These are phyloP conservation scores for Myanophis thanlyinensis DNA, from an alignment of 2,113 vertebrate genomes.

Conservation along the genomic window DNA sequence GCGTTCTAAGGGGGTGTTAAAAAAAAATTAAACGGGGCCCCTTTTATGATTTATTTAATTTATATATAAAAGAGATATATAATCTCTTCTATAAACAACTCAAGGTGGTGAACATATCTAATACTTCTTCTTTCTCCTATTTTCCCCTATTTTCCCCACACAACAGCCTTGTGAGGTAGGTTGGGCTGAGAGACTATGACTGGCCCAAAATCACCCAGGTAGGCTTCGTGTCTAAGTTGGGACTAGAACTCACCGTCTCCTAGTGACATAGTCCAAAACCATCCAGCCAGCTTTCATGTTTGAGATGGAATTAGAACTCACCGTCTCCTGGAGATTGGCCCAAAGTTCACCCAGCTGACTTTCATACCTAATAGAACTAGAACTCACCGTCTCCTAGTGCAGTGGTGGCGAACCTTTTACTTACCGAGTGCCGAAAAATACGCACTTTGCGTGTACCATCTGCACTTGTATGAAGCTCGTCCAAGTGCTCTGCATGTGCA, in stretches of 20 bases:
- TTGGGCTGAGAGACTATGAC: neutral
- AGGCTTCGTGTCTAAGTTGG: neutral
- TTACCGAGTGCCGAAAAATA: no score
- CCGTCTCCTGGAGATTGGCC: no score
- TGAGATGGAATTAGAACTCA: no score
- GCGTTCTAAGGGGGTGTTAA: neutral
- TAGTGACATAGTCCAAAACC: neutral
- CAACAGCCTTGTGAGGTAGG: neutral
- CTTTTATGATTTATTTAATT: neutral
- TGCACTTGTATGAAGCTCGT: no score
- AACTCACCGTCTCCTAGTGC: no score
- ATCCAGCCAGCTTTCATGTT: accelerated
- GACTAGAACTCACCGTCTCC: neutral
- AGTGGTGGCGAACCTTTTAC: no score
- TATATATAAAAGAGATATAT: no score
- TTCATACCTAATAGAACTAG: no score
- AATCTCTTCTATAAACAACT: neutral
- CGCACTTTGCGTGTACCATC: no score
- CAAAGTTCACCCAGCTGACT: no score
- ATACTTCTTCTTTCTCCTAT: neutral
- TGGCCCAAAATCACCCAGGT: neutral
- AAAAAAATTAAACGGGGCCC: neutral
- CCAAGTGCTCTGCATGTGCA: no score
- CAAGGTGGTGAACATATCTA: neutral
- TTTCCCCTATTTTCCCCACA: neutral